Evolutionary conservation across 2,113 vertebrate genomes (phyloP).

Genomic region (Pavo muticus): DNA sequence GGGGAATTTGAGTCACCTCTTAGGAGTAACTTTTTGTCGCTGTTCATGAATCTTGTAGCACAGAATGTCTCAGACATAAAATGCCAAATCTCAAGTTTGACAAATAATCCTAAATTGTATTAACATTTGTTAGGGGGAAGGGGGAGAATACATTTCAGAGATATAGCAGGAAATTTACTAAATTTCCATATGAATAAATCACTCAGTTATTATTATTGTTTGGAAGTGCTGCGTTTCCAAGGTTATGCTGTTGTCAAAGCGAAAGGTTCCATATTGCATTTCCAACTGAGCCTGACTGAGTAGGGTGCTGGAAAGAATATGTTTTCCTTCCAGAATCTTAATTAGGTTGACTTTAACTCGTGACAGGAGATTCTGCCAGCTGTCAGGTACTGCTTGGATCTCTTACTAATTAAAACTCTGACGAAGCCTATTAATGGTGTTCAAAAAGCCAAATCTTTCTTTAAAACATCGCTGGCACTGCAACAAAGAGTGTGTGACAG

Average conservation of each 20-base stretch:
- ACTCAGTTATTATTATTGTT: conserved; percentile 28
- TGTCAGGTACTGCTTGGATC: conserved; percentile 87
- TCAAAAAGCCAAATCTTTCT: conserved; percentile 63
- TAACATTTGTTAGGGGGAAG: conserved; percentile 51
- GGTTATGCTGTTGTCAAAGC: conserved; percentile 80
- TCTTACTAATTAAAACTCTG: conserved; percentile 89
- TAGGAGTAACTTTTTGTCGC: not conserved
- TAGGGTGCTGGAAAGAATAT: conserved; percentile 83
- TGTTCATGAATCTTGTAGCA: not conserved
- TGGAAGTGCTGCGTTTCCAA: conserved; percentile 71
- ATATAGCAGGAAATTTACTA: conserved; percentile 3
- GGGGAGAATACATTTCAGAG: conserved; percentile 11
- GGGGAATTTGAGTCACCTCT: not conserved
- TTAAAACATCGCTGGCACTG: conserved; percentile 39
- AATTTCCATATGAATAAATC: conserved; percentile 42
- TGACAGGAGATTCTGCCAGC: conserved; percentile 86
- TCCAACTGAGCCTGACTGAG: conserved; percentile 82
- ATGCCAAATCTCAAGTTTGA: conserved; percentile 17
- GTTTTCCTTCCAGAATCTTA: conserved; percentile 87
- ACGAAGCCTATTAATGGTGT: conserved; percentile 83
- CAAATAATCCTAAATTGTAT: conserved; percentile 30
- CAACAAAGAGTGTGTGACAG: not conserved
- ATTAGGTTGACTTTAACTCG: conserved; percentile 92
- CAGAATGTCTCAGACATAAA: conserved; percentile 23
- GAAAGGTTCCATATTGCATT: conserved; percentile 82